A percentile compares a stretch with the other conserved stretches of the same genome.
Conservation (phyloP, 2,113 vertebrate species). For the Rhinolophus ferrumequinum region DNA sequence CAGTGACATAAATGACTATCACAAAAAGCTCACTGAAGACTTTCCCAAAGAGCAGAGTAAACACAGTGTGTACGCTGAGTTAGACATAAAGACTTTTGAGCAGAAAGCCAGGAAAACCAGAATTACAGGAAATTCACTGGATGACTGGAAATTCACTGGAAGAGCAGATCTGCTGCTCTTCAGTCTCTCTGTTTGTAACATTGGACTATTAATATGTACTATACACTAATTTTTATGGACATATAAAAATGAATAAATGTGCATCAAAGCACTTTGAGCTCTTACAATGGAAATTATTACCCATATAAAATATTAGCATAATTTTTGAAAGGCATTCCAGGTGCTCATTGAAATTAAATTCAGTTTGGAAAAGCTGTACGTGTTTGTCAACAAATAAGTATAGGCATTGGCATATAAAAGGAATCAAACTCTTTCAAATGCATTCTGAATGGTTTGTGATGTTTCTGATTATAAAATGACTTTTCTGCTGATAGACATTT, state of each 20-base stretch:
- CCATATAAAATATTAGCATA: slow-evolving; percentile 38
- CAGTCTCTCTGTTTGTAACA: neutral
- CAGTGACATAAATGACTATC: neutral
- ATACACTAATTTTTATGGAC: slow-evolving; percentile 27
- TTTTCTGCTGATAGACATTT: slow-evolving; percentile 89
- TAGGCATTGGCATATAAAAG: neutral
- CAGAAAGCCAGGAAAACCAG: neutral
- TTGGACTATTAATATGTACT: neutral
- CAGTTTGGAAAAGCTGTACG: slow-evolving; percentile 12
- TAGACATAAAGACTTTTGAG: neutral
- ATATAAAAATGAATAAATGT: slow-evolving; percentile 45
- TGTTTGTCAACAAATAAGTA: slow-evolving; percentile 38
- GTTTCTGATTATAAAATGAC: slow-evolving; percentile 77
- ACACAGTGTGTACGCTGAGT: neutral
- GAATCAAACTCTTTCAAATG: slow-evolving; percentile 49
- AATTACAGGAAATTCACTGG: neutral
- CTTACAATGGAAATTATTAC: neutral
- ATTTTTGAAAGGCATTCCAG: slow-evolving; percentile 5
- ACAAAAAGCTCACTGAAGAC: neutral
- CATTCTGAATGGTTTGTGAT: slow-evolving; percentile 69
- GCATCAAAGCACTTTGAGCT: neutral
- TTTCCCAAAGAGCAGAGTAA: neutral
- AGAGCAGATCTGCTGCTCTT: neutral
- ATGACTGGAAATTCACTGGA: neutral
- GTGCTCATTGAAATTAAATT: neutral